A percentile compares a stretch with the other conserved stretches of the same genome.
Evolutionary conservation across 2,113 vertebrate species (phyloP).

Genomic region (Phalacrocorax carbo): DNA sequence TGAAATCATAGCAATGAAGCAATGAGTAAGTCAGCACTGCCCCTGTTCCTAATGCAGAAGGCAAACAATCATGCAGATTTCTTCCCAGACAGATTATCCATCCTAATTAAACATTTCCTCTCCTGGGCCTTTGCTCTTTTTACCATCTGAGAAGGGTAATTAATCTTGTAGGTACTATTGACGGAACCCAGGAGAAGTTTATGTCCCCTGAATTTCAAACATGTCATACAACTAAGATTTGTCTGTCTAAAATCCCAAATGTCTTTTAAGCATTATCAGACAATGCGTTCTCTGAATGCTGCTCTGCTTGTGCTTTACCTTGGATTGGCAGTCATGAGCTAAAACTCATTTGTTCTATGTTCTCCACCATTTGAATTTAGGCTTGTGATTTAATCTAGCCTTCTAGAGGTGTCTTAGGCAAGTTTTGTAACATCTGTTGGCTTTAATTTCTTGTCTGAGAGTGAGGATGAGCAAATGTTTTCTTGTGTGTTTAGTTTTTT

Average conservation of each 20-base stretch:
- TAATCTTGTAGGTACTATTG: background rate
- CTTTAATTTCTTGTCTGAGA: background rate
- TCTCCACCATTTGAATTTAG: background rate
- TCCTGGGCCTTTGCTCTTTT: background rate
- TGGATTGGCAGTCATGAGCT: background rate
- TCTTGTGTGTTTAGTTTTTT: background rate
- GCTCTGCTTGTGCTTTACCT: background rate
- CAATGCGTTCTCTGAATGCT: background rate
- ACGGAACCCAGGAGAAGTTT: background rate
- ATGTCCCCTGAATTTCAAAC: conserved; percentile 3
- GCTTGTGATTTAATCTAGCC: background rate
- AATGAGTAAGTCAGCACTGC: background rate
- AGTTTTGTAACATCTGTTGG: background rate
- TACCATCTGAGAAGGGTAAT: background rate
- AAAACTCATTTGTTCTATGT: background rate
- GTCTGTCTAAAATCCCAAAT: background rate
- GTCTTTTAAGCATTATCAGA: background rate
- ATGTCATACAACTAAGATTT: background rate
- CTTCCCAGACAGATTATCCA: background rate
- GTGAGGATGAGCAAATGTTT: background rate
- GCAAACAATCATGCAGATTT: background rate
- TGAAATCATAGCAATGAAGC: background rate
- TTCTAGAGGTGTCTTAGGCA: background rate
- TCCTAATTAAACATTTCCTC: conserved; percentile 10
- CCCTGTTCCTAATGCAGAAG: background rate